A percentile compares a stretch with the other conserved stretches of the same genome.
These are phyloP conservation scores for Coleophora deauratella DNA, from an alignment of 2,888 invertebrate genomes.

Conservation along the genomic window DNA sequence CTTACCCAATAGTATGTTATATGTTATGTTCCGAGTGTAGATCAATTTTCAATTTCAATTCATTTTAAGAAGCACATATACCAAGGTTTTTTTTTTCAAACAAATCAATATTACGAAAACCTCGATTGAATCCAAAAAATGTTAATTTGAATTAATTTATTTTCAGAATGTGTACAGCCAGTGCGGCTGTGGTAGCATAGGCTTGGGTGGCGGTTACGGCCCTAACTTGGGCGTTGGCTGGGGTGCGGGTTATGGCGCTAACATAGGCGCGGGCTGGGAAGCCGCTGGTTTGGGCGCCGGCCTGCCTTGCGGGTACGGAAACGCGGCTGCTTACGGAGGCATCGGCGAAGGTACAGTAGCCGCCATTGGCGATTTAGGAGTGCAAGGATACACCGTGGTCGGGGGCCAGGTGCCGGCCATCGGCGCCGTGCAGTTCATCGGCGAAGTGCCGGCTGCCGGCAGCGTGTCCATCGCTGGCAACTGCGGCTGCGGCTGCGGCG, in stretches of 20 bases:
- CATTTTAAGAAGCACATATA: too few relatives aligned
- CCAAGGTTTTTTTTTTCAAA: too few relatives aligned
- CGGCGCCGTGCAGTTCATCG: constrained; percentile 28
- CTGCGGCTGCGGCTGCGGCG: constrained; percentile 19
- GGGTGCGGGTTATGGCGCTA: neutral
- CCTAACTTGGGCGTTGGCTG: neutral
- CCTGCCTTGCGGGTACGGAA: constrained; percentile 21
- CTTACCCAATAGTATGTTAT: neutral
- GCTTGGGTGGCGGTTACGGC: neutral
- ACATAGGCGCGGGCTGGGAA: too few relatives aligned
- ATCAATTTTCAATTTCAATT: too few relatives aligned
- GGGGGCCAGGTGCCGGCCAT: constrained; percentile 30
- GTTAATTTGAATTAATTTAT: neutral
- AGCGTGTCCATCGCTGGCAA: constrained; percentile 24
- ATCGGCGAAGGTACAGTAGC: constrained; percentile 19
- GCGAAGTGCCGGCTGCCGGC: constrained; percentile 27
- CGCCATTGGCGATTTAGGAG: constrained; percentile 20
- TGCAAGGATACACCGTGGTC: constrained; percentile 24
- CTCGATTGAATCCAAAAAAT: too few relatives aligned
- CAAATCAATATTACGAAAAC: too few relatives aligned
- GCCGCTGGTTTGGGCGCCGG: neutral
- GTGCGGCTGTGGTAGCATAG: neutral
- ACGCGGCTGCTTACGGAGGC: constrained; percentile 18
- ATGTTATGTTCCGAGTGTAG: neutral
- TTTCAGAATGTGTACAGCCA: constrained; percentile 3